A percentile compares a stretch with the other conserved stretches of the same genome.
Evolutionary conservation across 2,113 vertebrate genomes (phyloP).

Genomic region (Glaucidium brasilianum): DNA sequence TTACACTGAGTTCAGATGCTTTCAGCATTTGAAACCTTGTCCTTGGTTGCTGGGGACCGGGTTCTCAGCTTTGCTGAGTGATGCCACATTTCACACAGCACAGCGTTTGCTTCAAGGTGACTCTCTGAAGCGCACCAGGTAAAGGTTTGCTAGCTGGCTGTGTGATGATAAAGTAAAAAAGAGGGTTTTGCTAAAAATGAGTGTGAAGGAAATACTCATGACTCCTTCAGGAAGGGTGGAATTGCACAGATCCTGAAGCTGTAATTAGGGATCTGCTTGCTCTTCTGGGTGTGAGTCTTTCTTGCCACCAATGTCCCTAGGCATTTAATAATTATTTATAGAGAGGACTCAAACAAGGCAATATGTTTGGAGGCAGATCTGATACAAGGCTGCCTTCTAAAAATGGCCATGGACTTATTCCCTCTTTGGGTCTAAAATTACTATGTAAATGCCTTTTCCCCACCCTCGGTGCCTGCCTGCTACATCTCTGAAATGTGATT

Average conservation of each 20-base stretch:
- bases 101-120: neutral
- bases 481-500: neutral
- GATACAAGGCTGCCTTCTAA: neutral
- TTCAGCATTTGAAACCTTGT: neutral
- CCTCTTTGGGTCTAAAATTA: slow-evolving; percentile 45
- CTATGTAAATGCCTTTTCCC: slow-evolving; percentile 12
- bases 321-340: neutral
- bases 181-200: neutral
- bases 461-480: neutral
- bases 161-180: neutral
- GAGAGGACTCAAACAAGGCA: neutral
- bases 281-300: neutral
- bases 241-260: neutral
- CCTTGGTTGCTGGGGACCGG: neutral
- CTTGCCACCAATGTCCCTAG: neutral
- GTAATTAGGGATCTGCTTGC: neutral
- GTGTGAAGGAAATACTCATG: neutral
- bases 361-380: neutral
- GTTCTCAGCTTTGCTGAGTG: neutral
- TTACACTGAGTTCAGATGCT: neutral
- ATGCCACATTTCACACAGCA: neutral
- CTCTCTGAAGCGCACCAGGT: neutral
- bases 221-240: neutral
- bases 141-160: neutral
- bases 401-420: neutral